These are phyloP conservation scores for Scomber scombrus DNA, from an alignment of 2,113 vertebrate species.

Conservation along the genomic window DNA sequence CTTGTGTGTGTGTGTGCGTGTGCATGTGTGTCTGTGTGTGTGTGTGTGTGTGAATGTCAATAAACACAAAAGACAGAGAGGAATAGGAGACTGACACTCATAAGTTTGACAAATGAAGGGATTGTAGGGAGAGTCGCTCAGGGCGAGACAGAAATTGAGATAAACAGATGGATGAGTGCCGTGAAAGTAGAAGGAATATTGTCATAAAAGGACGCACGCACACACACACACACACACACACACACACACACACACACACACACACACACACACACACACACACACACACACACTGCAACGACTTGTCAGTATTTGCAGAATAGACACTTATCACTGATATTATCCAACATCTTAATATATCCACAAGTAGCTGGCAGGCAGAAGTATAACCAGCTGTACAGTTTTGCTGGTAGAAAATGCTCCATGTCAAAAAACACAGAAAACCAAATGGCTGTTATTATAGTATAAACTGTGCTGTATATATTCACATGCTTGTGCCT, in stretches of 20 bases:
- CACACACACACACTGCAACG: not conserved
- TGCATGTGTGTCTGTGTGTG: too few relatives aligned
- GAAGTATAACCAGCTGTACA: not conserved
- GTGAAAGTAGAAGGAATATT: constrained; percentile 26
- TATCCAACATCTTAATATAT: not conserved
- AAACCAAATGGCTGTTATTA: not conserved
- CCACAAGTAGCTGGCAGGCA: not conserved
- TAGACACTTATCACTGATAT: constrained; percentile 10
- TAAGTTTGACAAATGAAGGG: constrained; percentile 55
- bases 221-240: not conserved
- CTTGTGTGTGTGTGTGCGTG: too few relatives aligned
- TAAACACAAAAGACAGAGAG: not conserved
- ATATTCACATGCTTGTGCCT: not conserved
- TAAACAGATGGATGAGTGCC: constrained; percentile 58
- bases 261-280: not conserved
- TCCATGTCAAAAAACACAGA: too few relatives aligned
- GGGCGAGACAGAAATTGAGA: constrained; percentile 39
- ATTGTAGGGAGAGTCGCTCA: constrained; percentile 28
- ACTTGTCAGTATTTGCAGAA: constrained; percentile 14
- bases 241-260: not conserved
- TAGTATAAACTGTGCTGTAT: too few relatives aligned
- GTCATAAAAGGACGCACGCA: constrained; percentile 7
- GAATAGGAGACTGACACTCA: constrained; percentile 27
- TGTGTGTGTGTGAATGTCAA: too few relatives aligned
- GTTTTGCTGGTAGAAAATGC: not conserved